A percentile compares a stretch with the other conserved stretches of the same genome.
Conservation (phyloP, 30 jellyfish, hydroid and myxozoan species). For the Turritopsis rubra region DNA sequence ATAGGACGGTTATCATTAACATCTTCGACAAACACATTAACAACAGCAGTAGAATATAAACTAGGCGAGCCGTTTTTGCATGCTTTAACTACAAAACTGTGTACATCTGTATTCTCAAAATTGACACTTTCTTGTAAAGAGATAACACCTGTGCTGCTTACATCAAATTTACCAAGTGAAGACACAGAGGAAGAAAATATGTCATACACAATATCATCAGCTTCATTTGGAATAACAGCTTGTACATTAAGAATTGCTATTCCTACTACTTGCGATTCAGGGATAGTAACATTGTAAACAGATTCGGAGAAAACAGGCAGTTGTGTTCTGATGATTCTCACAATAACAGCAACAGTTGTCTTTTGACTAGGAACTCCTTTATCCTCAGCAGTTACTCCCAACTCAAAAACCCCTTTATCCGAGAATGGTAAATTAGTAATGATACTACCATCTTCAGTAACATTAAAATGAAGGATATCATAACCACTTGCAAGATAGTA, state of each 20-base stretch:
- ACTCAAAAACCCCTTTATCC: background rate
- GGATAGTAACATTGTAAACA: conserved; percentile 7
- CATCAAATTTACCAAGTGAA: conserved; percentile 15
- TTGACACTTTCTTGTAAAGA: background rate
- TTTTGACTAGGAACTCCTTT: conserved; percentile 9
- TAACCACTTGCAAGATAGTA: conserved; percentile 57
- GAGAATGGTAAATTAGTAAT: background rate
- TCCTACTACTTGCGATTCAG: conserved; percentile 24
- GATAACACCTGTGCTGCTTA: conserved; percentile 8
- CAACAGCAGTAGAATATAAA: conserved; percentile 22
- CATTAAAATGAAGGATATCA: conserved; percentile 25
- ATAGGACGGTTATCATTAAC: conserved; percentile 76
- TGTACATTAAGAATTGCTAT: background rate
- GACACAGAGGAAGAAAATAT: conserved; percentile 13
- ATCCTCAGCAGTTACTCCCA: conserved; percentile 23
- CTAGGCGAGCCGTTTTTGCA: background rate
- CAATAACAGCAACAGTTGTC: background rate
- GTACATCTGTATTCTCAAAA: conserved; percentile 11
- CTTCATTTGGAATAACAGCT: conserved; percentile 1
- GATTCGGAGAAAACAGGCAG: conserved; percentile 17
- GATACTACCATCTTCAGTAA: conserved; percentile 3
- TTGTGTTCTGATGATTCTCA: background rate
- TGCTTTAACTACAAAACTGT: conserved; percentile 27
- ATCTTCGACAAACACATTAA: conserved; percentile 37
- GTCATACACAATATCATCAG: background rate